Evolutionary conservation across 2,888 invertebrate species (phyloP), one percentile per base, ranked within the genome.

Genomic region (Diploptera punctata): DNA sequence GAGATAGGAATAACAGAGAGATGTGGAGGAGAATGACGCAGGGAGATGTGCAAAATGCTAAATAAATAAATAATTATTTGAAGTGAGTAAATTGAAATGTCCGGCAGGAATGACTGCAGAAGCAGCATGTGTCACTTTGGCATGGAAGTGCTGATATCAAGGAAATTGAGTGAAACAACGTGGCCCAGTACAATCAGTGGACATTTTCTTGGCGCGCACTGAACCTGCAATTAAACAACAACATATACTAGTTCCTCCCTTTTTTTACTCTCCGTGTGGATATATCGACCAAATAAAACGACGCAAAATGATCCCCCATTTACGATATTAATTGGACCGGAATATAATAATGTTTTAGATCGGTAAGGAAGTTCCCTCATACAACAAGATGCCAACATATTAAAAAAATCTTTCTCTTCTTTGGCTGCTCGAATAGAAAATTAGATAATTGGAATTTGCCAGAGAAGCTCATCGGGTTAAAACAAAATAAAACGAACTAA

Each of bases 241-340:
- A 57, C n/a, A 57, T 4, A 57, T 26, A 57, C 29, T 57, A 16
- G 31, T 57, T 29, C 29, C 57, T 57, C 3, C 29, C 26, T 47
- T 47, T 38, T 43, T 16, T 38, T 62, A n/a, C n/a, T n/a, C n/a
- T n/a, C 3, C 31, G 21, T 4, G 9, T 26, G 16, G 24, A 26
- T 26, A 43, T 47, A n/a, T 24, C 43, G 44, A 21, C 69, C 54
- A 61, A 57, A 54, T 52, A 61, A 70, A 73, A 73, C 71, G 73
- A 73, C 67, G 68, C 68, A 71, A 71, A 73, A 73, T 71, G 73
- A 73, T 71, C 70, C 70, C 67, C 71, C 71, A 74, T 69, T 74
- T 74, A 71, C 43, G 65, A 71, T 72, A 74, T 74, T 74, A 74
- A 74, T 74, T 74, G 74, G 69, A 69, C 54, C 60, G 24, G 43